Evolutionary conservation across 2,113 vertebrate species (phyloP), one percentile per base, ranked within the genome.

Genomic region (Tricholaema leucomelas): DNA sequence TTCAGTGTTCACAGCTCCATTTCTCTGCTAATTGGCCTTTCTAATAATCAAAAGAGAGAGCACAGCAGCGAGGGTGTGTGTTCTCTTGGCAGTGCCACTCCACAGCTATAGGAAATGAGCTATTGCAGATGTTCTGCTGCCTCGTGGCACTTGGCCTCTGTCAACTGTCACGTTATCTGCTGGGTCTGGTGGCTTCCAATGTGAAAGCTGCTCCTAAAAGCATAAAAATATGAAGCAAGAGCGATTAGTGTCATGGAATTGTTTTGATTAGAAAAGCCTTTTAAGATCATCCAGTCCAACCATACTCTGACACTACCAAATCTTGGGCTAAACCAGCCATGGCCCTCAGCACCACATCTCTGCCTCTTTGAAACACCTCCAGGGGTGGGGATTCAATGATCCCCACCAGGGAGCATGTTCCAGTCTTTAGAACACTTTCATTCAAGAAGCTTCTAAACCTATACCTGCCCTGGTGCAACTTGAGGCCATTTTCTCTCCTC

Each of bases 1-100:
- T 88, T 93, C 59, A 92, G 70, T 91, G 94, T 91, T 91, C 95
- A 90, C 93, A 95, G 92, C 85, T 95, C 85, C 88, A 91, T 93
- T 95, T 94, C 83, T 88, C 73, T 92, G 85, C 77, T 95, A 94
- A 91, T 94, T 94, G 92, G 28, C 40, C 61, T 35, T 91, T 88
- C 77, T 91, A 90, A 90, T 91, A 90, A 96, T 78, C 90, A 95
- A 84, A 95, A 81, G 90, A 86, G 54, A 72, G 83, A 78, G n/a
- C 65, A 50, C 59, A 40, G 30, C 83, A 91, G 85, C 78, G 2
- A 0, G 52, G 38, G 15, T 18, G 33, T 64, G 58, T 0, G 0
- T 91, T 86, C 85, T 94, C 82, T 58, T 0, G 2, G 76, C 66
- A 61, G 54, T 81, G 73, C 73, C 38, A 3, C 82, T 83, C 59